phyloP scores from a whole-genome alignment of 2,113 vertebrate species.

The Grallaria varia region DNA sequence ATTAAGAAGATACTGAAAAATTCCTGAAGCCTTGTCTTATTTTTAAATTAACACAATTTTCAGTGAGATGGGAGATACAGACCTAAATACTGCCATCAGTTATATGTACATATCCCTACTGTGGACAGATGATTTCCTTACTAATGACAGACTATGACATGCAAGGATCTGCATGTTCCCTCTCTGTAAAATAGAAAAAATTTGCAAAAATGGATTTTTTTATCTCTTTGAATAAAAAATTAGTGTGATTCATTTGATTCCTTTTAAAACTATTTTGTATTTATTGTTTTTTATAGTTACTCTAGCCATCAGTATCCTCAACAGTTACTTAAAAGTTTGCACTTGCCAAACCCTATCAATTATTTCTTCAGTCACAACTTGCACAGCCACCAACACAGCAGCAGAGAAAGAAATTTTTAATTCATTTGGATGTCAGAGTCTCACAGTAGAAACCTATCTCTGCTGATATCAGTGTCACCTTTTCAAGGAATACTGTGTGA shows the following conservation, averaged over 20 bases:
- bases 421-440: background rate
- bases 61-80: background rate
- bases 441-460: background rate
- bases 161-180: background rate
- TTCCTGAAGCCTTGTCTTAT: background rate
- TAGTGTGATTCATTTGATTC: background rate
- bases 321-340: background rate
- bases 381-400: background rate
- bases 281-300: conserved; percentile 7
- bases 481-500: background rate
- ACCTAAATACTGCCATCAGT: background rate
- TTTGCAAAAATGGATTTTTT: background rate
- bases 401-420: background rate
- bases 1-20: background rate
- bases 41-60: background rate
- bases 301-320: background rate
- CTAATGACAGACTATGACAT: background rate
- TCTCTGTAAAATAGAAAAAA: background rate
- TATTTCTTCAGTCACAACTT: conserved; percentile 26
- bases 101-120: background rate
- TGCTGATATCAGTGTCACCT: background rate
- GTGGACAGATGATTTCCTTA: background rate
- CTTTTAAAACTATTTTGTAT: background rate
- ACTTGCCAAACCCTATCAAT: background rate
- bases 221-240: background rate